Percentiles rank a stretch among this genome's conserved stretches.
Conservation (phyloP, 2,888 invertebrate species). For the Sminthurides aquaticus region DNA sequence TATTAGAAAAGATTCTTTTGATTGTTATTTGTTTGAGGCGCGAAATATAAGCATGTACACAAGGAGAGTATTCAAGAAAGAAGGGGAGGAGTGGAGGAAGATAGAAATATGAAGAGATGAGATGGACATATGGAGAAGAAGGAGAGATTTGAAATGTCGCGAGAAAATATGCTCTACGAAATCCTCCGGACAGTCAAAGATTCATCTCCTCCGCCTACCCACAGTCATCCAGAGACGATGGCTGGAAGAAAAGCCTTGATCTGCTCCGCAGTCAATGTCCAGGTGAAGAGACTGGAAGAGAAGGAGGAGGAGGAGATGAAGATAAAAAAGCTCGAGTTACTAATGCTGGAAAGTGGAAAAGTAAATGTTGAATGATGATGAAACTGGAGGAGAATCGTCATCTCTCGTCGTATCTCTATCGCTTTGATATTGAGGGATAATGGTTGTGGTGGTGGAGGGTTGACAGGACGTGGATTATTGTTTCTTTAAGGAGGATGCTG, state of each 20-base stretch:
- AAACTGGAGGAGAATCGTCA: background rate
- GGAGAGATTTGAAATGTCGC: background rate
- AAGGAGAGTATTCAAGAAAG: too few species aligned
- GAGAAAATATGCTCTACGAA: background rate
- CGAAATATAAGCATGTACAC: background rate
- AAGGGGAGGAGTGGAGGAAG: too few species aligned
- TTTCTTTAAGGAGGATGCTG: background rate
- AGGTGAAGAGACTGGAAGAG: background rate
- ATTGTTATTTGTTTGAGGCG: constrained; percentile 15
- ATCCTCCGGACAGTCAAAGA: too few species aligned
- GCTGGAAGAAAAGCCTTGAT: too few species aligned
- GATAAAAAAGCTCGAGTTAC: too few species aligned
- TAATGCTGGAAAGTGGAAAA: too few species aligned
- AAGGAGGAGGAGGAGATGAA: too few species aligned
- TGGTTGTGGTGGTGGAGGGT: background rate
- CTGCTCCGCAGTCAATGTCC: background rate
- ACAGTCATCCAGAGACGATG: too few species aligned
- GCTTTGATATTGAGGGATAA: background rate
- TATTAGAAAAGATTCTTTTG: constrained; percentile 17
- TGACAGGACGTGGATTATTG: background rate
- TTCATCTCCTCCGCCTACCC: too few species aligned
- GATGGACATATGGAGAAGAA: background rate
- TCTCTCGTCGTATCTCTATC: background rate
- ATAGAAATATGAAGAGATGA: too few species aligned
- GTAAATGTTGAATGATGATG: background rate